Base-by-base conservation (phyloP, 1,140 invertebrate species). In the Drosophila melanica region DNA sequence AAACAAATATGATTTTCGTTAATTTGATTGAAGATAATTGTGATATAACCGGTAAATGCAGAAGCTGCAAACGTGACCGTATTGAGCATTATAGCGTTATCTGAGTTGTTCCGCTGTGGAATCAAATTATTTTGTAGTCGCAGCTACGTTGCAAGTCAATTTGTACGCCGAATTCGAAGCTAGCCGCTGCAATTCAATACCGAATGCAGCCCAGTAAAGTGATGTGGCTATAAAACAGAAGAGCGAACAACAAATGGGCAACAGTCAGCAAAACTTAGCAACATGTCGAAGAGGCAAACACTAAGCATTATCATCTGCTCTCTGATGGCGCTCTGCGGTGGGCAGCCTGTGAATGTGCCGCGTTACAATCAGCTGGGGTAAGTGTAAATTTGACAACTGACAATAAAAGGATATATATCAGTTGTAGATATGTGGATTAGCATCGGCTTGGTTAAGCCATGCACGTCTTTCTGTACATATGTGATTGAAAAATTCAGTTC, bases 281-380 rank as follows among this genome's bases (percentile, higher is more conserved):
- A 62, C 45, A 86, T 86, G 81, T 70, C 48, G 64, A 55, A 63
- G 70, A 70, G 64, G 27, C 39, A 50, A 20, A 45, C 50, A 35
- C 35, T 78, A 50, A 50, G 53, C 33, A 64, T 65, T 14, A 23
- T 35, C 47, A 33, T 81, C 18, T 50, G 51, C 30, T 66, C 42
- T 10, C 14, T 82, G 42, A 18, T 87, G 60, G 60, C 9, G 5
- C 16, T 48, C n/a, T 42, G 41, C 44, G 7, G 20, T 14, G 45
- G 57, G 5, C 5, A 77, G 48, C 80, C 80, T 3, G n/a, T 65
- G 6, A 63, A 72, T 12, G 39, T 73, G 27, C 51, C 71, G 6
- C 77, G 82, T 33, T 87, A 67, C 47, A 70, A 68, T 10, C 51
- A 76, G 37, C 60, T 86, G 48, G 82, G 81, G 81, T 86, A 44